A percentile compares a stretch with the other conserved stretches of the same genome.
Conservation (phyloP, 2,113 vertebrate species). For the Alces alces region DNA sequence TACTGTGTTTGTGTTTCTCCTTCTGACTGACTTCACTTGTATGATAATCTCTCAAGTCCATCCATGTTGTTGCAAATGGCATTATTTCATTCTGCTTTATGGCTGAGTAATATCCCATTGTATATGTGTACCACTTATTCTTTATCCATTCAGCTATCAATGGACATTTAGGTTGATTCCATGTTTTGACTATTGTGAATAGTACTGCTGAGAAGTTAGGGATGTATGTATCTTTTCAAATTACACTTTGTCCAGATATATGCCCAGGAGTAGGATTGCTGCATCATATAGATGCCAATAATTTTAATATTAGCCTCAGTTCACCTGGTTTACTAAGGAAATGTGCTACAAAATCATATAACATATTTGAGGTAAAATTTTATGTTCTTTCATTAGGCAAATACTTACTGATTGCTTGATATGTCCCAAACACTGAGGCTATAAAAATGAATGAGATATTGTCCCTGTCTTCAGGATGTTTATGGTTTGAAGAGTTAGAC, state of each 20-base stretch:
- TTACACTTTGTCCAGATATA: not conserved
- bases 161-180: not conserved
- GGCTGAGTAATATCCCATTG: not conserved
- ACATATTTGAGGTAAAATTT: not conserved
- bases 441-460: not conserved
- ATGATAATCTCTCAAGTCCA: not conserved
- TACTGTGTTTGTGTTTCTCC: not conserved
- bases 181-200: not conserved
- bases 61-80: not conserved
- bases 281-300: not conserved
- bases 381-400: not conserved
- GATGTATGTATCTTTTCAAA: not conserved
- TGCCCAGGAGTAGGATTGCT: not conserved
- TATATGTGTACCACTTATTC: not conserved
- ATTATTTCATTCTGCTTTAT: not conserved
- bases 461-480: not conserved
- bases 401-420: not conserved
- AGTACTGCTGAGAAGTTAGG: not conserved
- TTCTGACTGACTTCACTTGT: not conserved
- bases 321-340: constrained; percentile 12
- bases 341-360: not conserved
- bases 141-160: not conserved
- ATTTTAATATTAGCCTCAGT: not conserved
- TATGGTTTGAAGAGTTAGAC: not conserved
- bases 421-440: not conserved